A percentile compares a stretch with the other conserved stretches of the same genome.
phyloP scores from a whole-genome alignment of 1,140 invertebrate species.

The Sweltsa coloradensis region DNA sequence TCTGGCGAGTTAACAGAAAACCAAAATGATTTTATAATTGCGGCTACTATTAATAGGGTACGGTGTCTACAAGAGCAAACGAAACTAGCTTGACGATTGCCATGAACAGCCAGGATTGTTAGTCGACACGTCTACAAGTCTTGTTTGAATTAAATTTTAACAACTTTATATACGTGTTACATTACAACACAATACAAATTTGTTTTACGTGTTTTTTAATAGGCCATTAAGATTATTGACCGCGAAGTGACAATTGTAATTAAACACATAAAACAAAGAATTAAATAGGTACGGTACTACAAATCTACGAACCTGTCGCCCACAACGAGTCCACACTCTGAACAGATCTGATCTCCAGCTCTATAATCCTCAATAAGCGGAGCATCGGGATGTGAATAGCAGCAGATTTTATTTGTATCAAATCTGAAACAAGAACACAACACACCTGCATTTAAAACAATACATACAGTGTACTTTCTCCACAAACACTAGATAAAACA shows the following conservation, averaged over 20 bases:
- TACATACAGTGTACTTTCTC: too few species aligned
- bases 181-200: neutral
- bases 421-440: conserved; percentile 32
- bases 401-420: conserved; percentile 68
- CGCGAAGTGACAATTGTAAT: neutral
- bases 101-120: too few species aligned
- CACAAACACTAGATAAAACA: too few species aligned
- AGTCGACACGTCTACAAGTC: too few species aligned
- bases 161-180: neutral
- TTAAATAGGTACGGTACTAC: neutral
- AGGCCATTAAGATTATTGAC: neutral
- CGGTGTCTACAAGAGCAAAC: too few species aligned
- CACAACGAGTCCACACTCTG: conserved; percentile 96
- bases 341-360: conserved; percentile 98
- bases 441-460: too few species aligned
- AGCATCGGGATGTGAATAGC: conserved; percentile 90
- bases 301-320: conserved; percentile 72
- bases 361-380: conserved; percentile 94
- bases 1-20: too few species aligned
- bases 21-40: too few species aligned
- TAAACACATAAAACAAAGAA: neutral
- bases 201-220: neutral
- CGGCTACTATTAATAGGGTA: too few species aligned
- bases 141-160: too few species aligned
- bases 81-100: too few species aligned